A percentile compares a stretch with the other conserved stretches of the same genome.
These are phyloP conservation scores for Craseonycteris thonglongyai DNA, from an alignment of 2,113 vertebrate species.

Conservation along the genomic window DNA sequence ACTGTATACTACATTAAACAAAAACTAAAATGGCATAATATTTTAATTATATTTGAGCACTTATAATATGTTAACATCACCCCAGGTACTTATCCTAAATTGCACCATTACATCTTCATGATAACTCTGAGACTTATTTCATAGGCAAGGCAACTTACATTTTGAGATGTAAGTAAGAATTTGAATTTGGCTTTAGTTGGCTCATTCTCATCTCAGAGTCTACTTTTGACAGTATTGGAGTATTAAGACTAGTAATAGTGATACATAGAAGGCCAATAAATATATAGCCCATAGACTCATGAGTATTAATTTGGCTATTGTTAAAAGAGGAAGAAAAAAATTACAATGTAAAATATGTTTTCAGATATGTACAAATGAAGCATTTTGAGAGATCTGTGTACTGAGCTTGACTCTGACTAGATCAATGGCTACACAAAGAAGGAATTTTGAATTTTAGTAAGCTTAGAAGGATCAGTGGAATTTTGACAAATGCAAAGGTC, in stretches of 20 bases:
- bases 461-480: slow-evolving; percentile 3
- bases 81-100: not conserved
- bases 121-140: not conserved
- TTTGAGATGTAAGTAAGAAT: not conserved
- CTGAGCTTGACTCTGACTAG: not conserved
- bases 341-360: not conserved
- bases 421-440: slow-evolving; percentile 15
- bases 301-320: not conserved
- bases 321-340: not conserved
- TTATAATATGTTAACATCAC: not conserved
- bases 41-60: not conserved
- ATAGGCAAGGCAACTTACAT: not conserved
- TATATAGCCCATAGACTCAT: not conserved
- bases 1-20: not conserved
- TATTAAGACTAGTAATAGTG: not conserved
- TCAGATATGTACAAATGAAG: not conserved
- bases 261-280: not conserved
- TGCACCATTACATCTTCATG: not conserved
- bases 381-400: not conserved
- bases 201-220: not conserved
- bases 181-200: not conserved
- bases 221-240: not conserved
- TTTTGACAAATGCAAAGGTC: not conserved
- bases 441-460: slow-evolving; percentile 37
- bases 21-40: not conserved